Evolutionary conservation across 2,888 invertebrate species (phyloP).

Genomic region (Acanthosepion esculentum): DNA sequence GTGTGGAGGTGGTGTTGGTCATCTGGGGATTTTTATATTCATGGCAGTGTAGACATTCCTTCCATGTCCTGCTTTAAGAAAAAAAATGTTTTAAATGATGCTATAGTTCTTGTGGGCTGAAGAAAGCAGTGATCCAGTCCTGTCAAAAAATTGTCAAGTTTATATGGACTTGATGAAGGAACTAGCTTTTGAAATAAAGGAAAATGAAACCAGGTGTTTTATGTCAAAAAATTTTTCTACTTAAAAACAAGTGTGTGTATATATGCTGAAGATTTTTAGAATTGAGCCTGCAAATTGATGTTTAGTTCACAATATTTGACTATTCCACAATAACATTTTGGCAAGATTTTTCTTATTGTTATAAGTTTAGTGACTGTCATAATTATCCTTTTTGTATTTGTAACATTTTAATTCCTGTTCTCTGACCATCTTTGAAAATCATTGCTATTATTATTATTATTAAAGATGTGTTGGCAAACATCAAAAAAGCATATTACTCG

Average conservation of each 20-base stretch:
- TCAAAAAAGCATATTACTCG: no score
- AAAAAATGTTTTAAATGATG: neutral
- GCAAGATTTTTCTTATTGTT: neutral
- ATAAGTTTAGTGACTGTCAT: neutral
- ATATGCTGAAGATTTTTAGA: neutral
- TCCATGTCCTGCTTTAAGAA: conserved; percentile 13
- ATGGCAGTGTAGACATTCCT: conserved; percentile 33
- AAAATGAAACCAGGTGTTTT: neutral
- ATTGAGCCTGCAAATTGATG: neutral
- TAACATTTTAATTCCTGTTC: neutral
- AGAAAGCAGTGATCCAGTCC: conserved; percentile 6
- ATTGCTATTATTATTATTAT: neutral
- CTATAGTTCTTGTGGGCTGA: conserved; percentile 33
- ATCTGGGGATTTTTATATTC: neutral
- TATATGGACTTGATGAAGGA: conserved; percentile 8
- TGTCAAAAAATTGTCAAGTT: neutral
- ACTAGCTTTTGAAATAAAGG: neutral
- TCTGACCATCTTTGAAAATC: neutral
- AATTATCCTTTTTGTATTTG: neutral
- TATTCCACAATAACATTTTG: neutral
- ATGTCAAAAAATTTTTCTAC: neutral
- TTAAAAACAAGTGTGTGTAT: neutral
- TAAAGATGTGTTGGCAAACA: no score
- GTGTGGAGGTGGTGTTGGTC: neutral
- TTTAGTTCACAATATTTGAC: neutral